A percentile compares a stretch with the other conserved stretches of the same genome.
Conservation (phyloP, 2,113 vertebrate genomes). For the Phylloscopus trochiloides region DNA sequence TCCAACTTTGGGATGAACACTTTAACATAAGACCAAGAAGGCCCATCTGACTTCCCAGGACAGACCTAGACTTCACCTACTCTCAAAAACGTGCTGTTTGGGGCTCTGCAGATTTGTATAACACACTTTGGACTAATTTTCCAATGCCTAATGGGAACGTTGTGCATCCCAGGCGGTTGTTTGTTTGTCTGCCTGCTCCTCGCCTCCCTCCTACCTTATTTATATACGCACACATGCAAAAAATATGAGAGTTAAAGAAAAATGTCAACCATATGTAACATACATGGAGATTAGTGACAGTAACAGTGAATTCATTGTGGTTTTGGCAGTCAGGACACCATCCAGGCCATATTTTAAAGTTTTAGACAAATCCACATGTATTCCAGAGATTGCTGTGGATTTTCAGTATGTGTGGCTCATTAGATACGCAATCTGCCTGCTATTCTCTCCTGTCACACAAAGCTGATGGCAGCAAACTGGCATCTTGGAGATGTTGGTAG, state of each 20-base stretch:
- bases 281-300: constrained; percentile 54
- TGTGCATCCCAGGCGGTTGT: constrained; percentile 41
- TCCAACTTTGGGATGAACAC: background rate
- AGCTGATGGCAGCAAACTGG: constrained; percentile 69
- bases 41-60: constrained; percentile 16
- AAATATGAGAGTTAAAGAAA: constrained; percentile 58
- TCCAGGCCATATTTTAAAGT: constrained; percentile 61
- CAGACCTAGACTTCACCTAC: background rate
- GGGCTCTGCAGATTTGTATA: background rate
- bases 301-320: constrained; percentile 60
- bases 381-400: constrained; percentile 66
- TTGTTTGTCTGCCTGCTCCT: constrained; percentile 60
- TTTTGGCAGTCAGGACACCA: constrained; percentile 60
- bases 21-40: background rate
- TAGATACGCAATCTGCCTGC: constrained; percentile 63
- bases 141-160: constrained; percentile 17
- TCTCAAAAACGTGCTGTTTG: background rate
- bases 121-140: background rate
- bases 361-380: constrained; percentile 57
- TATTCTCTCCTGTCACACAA: constrained; percentile 64
- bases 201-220: constrained; percentile 38
- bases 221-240: constrained; percentile 49
- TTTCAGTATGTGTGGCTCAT: constrained; percentile 47
- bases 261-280: constrained; percentile 60
- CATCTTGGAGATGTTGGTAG: constrained; percentile 61